Percentiles rank a stretch among this genome's conserved stretches.
phyloP scores from a whole-genome alignment of 2,888 invertebrate genomes.

The Andrena camellia region DNA sequence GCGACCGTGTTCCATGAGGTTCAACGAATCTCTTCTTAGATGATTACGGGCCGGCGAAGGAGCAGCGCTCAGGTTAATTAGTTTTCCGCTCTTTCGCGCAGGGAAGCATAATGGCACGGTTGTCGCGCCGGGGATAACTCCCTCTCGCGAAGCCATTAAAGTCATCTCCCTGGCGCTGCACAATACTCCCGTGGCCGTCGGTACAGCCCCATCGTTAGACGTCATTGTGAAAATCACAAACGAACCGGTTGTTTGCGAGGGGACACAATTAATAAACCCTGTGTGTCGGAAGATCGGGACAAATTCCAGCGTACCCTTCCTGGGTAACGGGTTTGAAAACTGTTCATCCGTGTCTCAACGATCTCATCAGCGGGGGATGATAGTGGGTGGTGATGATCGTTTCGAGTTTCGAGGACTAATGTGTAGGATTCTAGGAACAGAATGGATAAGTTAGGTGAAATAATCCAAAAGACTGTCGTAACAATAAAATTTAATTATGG shows the following conservation, averaged over 20 bases:
- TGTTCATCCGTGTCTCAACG: not conserved
- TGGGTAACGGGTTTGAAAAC: not conserved
- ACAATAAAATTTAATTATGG: too few species aligned
- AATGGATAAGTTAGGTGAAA: too few species aligned
- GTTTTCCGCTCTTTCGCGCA: conserved; percentile 46
- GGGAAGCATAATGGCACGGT: conserved; percentile 35
- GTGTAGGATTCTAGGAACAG: too few species aligned
- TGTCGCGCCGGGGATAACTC: conserved; percentile 29
- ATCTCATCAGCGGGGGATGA: not conserved
- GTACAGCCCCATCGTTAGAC: not conserved
- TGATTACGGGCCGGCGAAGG: not conserved
- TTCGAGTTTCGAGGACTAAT: too few species aligned
- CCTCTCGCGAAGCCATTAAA: conserved; percentile 34
- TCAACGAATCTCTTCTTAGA: conserved; percentile 29
- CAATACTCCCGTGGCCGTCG: conserved; percentile 10
- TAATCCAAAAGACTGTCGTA: too few species aligned
- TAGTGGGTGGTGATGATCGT: too few species aligned
- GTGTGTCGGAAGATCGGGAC: not conserved
- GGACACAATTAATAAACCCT: conserved; percentile 5
- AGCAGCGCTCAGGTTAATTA: conserved; percentile 60
- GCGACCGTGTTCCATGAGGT: not conserved
- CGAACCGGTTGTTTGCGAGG: conserved; percentile 2
- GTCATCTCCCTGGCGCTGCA: conserved; percentile 10
- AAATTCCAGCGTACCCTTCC: not conserved
- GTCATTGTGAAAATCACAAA: conserved; percentile 1